Evolutionary conservation across 2,888 invertebrate genomes (phyloP), one percentile per base, ranked within the genome.

Genomic region (Caenorhabditis imperialis): DNA sequence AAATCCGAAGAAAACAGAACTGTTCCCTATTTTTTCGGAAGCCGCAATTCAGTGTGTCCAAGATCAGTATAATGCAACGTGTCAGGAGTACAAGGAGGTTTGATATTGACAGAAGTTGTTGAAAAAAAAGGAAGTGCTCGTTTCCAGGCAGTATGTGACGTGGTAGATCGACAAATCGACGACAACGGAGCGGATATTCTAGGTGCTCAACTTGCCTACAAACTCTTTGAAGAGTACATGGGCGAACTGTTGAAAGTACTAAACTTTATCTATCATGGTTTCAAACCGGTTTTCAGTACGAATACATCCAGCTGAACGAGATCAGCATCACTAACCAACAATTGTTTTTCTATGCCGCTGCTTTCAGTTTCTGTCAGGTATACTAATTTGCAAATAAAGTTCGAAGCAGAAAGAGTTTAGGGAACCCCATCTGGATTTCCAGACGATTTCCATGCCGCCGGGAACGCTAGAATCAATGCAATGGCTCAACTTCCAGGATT

Each of bases 121-220:
- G 3, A 23, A 23, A 8, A 23, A 45, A 14, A 45, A 18, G 42
- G 20, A 4, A 14, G 25, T 4, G 12, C 20, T 18, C 6, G 8
- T 42, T n/a, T 42, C 20, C 8, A 54, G 54, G n/a, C 14, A 14
- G 25, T 27, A 1, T 58, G 57, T 38, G 25, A 10, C 14, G n/a
- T 20, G 3, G 16, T 1, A 3, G 16, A 2, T 6, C 5, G 10
- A 1, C 45, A 45, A 14, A 16, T 58, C 16, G 57, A 58, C 8
- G 57, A 58, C 1, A 44, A 58, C 10, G 57, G 57, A 58, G 45
- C 57, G 12, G 57, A 58, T 25, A 47, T 58, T 47, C 3, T 58
- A 2, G 57, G 57, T 7, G 3, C 44, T 10, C 57, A 47, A 23
- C n/a, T 58, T 6, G 30, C 57, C 4, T 58, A 58, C 20, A 33